phyloP scores from a whole-genome alignment of 2,888 invertebrate species.

The Hoplodrina ambigua region DNA sequence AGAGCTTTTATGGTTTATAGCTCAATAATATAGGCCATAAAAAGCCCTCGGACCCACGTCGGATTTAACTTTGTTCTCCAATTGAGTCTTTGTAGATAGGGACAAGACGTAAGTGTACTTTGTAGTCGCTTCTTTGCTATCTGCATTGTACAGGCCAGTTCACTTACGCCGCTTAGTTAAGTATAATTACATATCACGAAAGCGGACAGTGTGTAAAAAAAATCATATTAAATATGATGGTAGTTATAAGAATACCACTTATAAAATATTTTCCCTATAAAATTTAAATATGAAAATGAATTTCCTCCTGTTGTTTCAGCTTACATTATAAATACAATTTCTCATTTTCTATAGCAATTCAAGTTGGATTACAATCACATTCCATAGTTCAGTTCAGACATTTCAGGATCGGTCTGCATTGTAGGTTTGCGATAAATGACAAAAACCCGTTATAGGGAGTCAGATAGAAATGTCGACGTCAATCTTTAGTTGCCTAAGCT shows the following conservation, averaged over 20 bases:
- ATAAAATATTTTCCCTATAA: no score
- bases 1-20: constrained; percentile 86
- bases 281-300: no score
- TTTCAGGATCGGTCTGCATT: constrained; percentile 7
- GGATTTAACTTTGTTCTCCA: constrained; percentile 78
- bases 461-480: constrained; percentile 18
- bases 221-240: no score
- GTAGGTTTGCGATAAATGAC: constrained; percentile 16
- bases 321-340: no score
- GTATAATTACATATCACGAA: constrained; percentile 8
- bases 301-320: no score
- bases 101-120: constrained; percentile 69
- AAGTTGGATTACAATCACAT: not conserved
- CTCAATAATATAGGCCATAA: constrained; percentile 87
- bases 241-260: no score
- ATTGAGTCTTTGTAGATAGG: constrained; percentile 82
- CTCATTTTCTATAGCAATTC: not conserved
- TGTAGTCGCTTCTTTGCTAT: constrained; percentile 66
- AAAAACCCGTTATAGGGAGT: constrained; percentile 3
- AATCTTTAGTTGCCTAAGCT: not conserved
- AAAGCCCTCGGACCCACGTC: constrained; percentile 78
- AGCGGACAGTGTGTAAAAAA: constrained; percentile 34
- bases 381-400: not conserved
- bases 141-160: constrained; percentile 57
- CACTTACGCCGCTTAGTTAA: constrained; percentile 49